Conservation (phyloP, 1,140 invertebrate species). For the Tyrophagus putrescentiae region DNA sequence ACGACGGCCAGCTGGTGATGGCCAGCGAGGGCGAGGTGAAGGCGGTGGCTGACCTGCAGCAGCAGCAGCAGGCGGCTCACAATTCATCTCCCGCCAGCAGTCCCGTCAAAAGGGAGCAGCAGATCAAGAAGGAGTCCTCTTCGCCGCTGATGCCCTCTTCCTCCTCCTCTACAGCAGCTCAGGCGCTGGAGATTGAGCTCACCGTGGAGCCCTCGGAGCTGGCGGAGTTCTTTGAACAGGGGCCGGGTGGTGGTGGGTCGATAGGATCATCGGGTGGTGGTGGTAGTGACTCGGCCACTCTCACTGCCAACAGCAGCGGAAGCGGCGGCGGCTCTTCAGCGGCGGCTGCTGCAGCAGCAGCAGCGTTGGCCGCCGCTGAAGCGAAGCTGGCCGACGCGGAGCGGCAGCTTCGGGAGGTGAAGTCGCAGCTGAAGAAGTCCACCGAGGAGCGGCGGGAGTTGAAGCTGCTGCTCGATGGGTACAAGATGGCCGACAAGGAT, state of each 20-base stretch:
- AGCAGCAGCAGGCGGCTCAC: not conserved
- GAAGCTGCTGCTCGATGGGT: constrained; percentile 88
- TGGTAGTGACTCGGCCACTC: too few species aligned
- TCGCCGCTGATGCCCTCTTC: not conserved
- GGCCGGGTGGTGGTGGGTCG: too few species aligned
- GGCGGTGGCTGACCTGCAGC: not conserved
- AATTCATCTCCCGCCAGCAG: not conserved
- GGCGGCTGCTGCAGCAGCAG: too few species aligned
- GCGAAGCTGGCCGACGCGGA: constrained; percentile 42
- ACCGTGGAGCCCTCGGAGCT: too few species aligned
- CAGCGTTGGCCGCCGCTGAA: constrained; percentile 32
- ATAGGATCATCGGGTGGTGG: too few species aligned
- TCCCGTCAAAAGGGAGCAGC: too few species aligned
- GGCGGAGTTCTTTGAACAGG: too few species aligned
- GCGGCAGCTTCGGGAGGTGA: constrained; percentile 60
- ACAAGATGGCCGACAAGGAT: constrained; percentile 89
- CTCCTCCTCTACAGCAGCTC: too few species aligned
- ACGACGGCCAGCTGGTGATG: not conserved
- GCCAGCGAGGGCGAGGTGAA: not conserved
- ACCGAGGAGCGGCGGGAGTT: constrained; percentile 44
- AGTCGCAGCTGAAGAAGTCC: constrained; percentile 84
- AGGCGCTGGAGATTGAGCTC: too few species aligned
- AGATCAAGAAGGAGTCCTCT: not conserved
- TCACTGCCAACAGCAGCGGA: not conserved
- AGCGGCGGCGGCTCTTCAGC: not conserved